Evolutionary conservation across 2,888 invertebrate genomes (phyloP), one percentile per base, ranked within the genome.

Genomic region (Drosophila peninsularis): DNA sequence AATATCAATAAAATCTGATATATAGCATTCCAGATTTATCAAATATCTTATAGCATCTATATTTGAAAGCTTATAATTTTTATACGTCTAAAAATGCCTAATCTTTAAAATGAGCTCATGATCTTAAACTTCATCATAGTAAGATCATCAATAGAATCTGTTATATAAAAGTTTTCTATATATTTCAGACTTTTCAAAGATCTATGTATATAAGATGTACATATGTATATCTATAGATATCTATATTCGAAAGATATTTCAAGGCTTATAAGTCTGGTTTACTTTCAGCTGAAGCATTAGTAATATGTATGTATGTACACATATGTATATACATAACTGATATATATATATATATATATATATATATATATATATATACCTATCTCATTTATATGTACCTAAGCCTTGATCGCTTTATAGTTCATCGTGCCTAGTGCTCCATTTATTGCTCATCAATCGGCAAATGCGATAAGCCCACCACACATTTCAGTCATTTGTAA

Each of bases 401-500:
- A n/a, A 34, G 5, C 41, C 55, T 56, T 56, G 55, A 36, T 34
- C 44, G 30, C 6, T 21, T n/a, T 41, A 44, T 34, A 24, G 55
- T 44, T 56, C 56, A 13, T 7, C 32, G n/a, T 21, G n/a, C 14
- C 14, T 41, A 14, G 34, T 34, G 34, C 36, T 36, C 37, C 62
- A 39, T 60, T 36, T 36, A 45, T 21, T 27, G 42, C 21, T n/a
- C 53, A 34, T 61, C 41, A 49, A 21, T 44, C 11, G 53, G 30
- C 61, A 27, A 27, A 42, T 24, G 41, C 42, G 30, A 53, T 47
- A 50, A 58, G 17, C 50, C 63, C 60, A 63, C 27, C 32, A 17
- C 64, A 34, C 64, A 45, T 64, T 70, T 41, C 53, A 60, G 47
- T 14, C 67, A 70, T 77, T 86, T 86, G 76, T 81, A 69, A 86